Conservation (phyloP, 2,113 vertebrate species). For the Sylvia atricapilla region DNA sequence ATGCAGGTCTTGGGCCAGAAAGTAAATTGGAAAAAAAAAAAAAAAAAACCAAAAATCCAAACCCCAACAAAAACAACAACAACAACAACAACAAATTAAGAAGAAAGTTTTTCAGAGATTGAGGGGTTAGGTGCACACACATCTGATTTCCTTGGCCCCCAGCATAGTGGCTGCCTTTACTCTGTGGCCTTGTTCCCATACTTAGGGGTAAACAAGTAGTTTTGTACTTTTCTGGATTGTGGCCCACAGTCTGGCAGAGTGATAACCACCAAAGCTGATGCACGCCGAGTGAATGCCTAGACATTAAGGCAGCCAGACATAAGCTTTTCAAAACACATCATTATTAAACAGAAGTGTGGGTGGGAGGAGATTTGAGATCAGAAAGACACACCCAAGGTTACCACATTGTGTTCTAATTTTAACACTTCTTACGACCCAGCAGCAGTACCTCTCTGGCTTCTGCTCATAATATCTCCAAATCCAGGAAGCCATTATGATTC, state of each 20-base stretch:
- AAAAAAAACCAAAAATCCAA: background rate
- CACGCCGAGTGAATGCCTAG: background rate
- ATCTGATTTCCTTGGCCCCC: background rate
- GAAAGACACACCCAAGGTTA: conserved; percentile 68
- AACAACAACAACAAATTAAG: too few species aligned
- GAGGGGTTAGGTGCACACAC: background rate
- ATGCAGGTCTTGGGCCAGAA: background rate
- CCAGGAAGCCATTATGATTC: conserved; percentile 80
- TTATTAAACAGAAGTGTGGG: conserved; percentile 65
- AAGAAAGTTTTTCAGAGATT: background rate
- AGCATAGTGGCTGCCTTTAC: background rate
- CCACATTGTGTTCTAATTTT: conserved; percentile 96
- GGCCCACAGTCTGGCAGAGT: conserved; percentile 6
- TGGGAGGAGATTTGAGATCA: conserved; percentile 64
- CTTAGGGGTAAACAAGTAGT: background rate
- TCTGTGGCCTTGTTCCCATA: background rate
- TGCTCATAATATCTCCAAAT: conserved; percentile 74
- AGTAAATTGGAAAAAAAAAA: background rate
- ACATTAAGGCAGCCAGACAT: conserved; percentile 24
- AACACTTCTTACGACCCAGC: conserved; percentile 73
- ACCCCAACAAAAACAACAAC: too few species aligned
- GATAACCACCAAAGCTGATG: conserved; percentile 39
- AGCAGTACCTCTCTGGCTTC: conserved; percentile 60
- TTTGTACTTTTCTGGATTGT: background rate
- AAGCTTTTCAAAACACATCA: conserved; percentile 50